Evolutionary conservation across 2,888 invertebrate genomes (phyloP).

Genomic region (Cenopis cana): DNA sequence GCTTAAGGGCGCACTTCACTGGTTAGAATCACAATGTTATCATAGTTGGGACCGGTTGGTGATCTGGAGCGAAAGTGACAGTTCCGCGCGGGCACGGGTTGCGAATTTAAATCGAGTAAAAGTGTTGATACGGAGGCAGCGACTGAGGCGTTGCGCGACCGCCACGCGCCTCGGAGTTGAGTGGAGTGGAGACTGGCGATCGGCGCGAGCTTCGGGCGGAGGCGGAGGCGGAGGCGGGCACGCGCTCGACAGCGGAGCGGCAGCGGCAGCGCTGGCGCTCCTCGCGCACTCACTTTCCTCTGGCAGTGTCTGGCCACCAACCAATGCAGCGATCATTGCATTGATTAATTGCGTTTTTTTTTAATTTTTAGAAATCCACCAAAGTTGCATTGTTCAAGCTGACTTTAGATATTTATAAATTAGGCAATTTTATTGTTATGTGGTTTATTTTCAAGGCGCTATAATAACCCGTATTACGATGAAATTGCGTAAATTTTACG

Average conservation of each 20-base stretch:
- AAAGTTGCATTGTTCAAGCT: neutral
- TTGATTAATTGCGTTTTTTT: too few species aligned
- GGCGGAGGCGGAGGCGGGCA: conserved; percentile 34
- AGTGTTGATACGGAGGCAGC: conserved; percentile 58
- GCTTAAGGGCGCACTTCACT: conserved; percentile 58
- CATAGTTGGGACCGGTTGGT: conserved; percentile 62
- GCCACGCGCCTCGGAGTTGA: conserved; percentile 64
- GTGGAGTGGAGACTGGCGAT: conserved; percentile 41
- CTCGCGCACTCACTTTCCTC: neutral
- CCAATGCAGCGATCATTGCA: neutral
- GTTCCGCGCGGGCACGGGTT: conserved; percentile 61
- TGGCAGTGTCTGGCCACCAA: too few species aligned
- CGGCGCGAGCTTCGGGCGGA: conserved; percentile 49
- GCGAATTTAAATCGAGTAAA: conserved; percentile 56
- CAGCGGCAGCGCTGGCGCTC: conserved; percentile 1
- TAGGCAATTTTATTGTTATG: neutral
- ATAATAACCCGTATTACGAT: too few species aligned
- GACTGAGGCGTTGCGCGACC: conserved; percentile 59
- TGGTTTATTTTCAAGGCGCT: neutral
- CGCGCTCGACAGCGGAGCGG: conserved; percentile 9
- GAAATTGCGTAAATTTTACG: too few species aligned
- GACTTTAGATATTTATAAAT: neutral
- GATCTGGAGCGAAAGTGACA: conserved; percentile 70
- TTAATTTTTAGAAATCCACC: too few species aligned
- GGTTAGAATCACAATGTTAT: conserved; percentile 68